Percentiles rank a stretch among this genome's conserved stretches.
phyloP scores from a whole-genome alignment of 1,140 invertebrate species.

The Temnothorax nylanderi region DNA sequence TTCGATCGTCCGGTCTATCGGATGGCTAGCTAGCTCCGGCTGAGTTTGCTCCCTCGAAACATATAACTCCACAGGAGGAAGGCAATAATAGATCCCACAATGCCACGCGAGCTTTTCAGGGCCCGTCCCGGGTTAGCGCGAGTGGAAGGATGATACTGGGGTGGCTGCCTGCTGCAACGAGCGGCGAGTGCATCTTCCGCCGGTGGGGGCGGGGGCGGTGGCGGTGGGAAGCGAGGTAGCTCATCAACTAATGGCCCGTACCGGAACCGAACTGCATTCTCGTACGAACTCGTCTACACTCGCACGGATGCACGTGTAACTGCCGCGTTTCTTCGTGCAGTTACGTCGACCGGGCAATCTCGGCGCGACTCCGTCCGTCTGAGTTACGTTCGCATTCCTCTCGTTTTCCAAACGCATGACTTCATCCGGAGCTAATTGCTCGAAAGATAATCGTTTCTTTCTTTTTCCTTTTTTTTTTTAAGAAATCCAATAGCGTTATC shows the following conservation, averaged over 20 bases:
- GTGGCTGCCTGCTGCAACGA: constrained; percentile 20
- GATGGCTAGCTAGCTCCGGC: constrained; percentile 53
- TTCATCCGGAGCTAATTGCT: not conserved
- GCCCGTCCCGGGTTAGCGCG: constrained; percentile 66
- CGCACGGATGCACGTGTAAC: constrained; percentile 61
- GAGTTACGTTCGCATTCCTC: constrained; percentile 10
- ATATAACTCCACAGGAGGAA: constrained; percentile 80
- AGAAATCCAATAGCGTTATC: not conserved
- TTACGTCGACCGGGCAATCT: constrained; percentile 54
- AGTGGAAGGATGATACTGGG: constrained; percentile 52
- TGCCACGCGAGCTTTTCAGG: constrained; percentile 82
- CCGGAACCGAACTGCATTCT: constrained; percentile 82
- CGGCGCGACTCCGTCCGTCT: constrained; percentile 42
- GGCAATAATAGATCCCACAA: constrained; percentile 84
- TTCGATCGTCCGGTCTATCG: constrained; percentile 55
- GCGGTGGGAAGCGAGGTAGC: constrained; percentile 74
- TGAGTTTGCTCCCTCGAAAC: constrained; percentile 79
- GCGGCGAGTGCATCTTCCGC: constrained; percentile 32
- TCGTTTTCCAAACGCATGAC: not conserved
- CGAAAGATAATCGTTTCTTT: not conserved
- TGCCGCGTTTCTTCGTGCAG: constrained; percentile 61
- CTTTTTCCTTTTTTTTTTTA: too few species aligned
- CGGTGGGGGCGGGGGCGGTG: constrained; percentile 47
- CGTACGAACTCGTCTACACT: constrained; percentile 70
- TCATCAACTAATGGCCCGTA: constrained; percentile 86